These are phyloP conservation scores for Drosophila albomicans DNA, from an alignment of 1,140 invertebrate genomes.

Conservation along the genomic window DNA sequence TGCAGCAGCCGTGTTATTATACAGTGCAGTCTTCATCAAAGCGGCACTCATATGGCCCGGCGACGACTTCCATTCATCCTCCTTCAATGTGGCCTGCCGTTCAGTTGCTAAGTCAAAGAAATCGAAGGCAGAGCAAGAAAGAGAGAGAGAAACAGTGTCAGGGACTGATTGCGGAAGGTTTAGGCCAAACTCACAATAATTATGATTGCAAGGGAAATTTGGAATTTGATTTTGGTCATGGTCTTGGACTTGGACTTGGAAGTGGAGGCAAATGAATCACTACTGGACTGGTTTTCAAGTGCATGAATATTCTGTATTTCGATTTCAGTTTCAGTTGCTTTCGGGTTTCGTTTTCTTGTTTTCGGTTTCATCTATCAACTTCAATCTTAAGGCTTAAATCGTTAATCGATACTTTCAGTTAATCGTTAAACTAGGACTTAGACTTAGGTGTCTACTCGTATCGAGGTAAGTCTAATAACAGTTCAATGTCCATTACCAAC, in stretches of 20 bases:
- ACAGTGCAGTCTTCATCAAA: constrained; percentile 34
- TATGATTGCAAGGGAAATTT: constrained; percentile 26
- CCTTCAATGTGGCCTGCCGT: constrained; percentile 13
- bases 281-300: constrained; percentile 8
- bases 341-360: constrained; percentile 21
- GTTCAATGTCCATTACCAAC: constrained; percentile 84
- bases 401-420: constrained; percentile 75
- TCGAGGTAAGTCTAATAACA: constrained; percentile 52
- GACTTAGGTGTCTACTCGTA: constrained; percentile 63
- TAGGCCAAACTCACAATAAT: constrained; percentile 45
- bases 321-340: constrained; percentile 18
- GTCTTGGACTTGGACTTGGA: neutral
- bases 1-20: constrained; percentile 62
- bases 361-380: constrained; percentile 47
- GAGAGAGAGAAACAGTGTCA: constrained; percentile 36
- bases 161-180: constrained; percentile 26
- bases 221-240: constrained; percentile 27
- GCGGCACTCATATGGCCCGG: constrained; percentile 60
- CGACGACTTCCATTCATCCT: constrained; percentile 57
- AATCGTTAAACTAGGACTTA: constrained; percentile 59
- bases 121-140: constrained; percentile 13
- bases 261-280: constrained; percentile 12
- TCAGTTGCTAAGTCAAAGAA: constrained; percentile 9
- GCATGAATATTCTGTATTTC: constrained; percentile 37
- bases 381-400: constrained; percentile 56